Base-by-base conservation (phyloP, 2,797 vertebrate species). In the Synaphobranchus kaupii region DNA sequence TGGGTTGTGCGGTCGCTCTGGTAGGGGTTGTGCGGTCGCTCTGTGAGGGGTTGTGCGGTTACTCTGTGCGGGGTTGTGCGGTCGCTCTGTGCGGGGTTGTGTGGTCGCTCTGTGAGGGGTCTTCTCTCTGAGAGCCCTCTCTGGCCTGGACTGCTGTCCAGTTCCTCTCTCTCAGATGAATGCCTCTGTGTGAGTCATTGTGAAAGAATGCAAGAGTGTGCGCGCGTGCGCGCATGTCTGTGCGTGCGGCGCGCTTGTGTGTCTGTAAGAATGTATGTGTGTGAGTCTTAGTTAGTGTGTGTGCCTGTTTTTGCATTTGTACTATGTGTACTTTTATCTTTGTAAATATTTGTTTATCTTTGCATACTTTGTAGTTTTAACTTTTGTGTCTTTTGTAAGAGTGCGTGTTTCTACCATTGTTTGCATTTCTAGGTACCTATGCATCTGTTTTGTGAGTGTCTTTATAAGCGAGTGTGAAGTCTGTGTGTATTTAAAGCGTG, bases 71-170 rank as follows among this genome's bases (percentile, higher is more conserved):
- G 39, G 39, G 39, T 39, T 39, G 39, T 39, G 39, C 39, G 39
- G 39, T 39, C 39, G 39, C 39, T 39, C 39, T 39, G 39, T 39
- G 39, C 2, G 39, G 39, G 39, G 39, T 39, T 39, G 92, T 94
- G 92, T 86, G 89, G 88, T 92, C 84, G 92, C 89, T 91, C 93
- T 93, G 95, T 94, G 95, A 94, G 58, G 22, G 58, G 58, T 0
- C 4, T 13, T 60, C 1, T 15, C 54, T 96, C 95, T 95, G 93
- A 96, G 95, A 95, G 93, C 93, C 91, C 92, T 93, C 94, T 96
- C 95, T 95, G 94, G 93, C 7, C 20, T 25, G 95, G 92, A 47
- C 91, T 94, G 54, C 4, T 31, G 71, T 73, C 71, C 71, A 94
- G 92, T 93, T 91, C 89, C 92, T 90, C 88, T 92, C 90, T 91